Percentiles rank a stretch among this genome's conserved stretches.
These are phyloP conservation scores for Drosophila littoralis DNA, from an alignment of 1,140 invertebrate species.

Conservation along the genomic window DNA sequence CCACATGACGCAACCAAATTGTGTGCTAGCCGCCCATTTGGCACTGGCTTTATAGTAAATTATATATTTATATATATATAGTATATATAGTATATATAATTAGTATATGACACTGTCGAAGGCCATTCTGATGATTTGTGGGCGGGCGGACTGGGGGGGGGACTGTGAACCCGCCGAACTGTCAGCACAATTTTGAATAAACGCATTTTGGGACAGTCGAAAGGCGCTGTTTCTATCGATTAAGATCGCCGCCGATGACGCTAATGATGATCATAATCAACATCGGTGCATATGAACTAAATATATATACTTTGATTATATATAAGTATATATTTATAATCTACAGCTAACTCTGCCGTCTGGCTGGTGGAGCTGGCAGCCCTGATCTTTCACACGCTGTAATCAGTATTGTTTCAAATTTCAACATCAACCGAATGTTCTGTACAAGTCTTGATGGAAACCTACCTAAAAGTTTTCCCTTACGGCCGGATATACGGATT, in stretches of 20 bases:
- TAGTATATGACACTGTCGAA: slow-evolving; percentile 66
- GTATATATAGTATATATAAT: slow-evolving; percentile 5
- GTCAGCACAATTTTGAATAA: slow-evolving; percentile 67
- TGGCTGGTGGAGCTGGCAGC: slow-evolving; percentile 11
- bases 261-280: slow-evolving; percentile 62
- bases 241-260: slow-evolving; percentile 58
- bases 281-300: slow-evolving; percentile 8
- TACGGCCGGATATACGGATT: not conserved
- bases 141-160: slow-evolving; percentile 10
- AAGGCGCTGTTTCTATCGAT: slow-evolving; percentile 65
- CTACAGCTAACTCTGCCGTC: slow-evolving; percentile 31
- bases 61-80: slow-evolving; percentile 25
- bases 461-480: not conserved
- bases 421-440: slow-evolving; percentile 14
- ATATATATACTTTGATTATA: slow-evolving; percentile 16
- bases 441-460: not conserved
- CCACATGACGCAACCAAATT: slow-evolving; percentile 57
- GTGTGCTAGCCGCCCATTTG: slow-evolving; percentile 43
- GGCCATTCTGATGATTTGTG: slow-evolving; percentile 45
- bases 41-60: slow-evolving; percentile 42
- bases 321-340: slow-evolving; percentile 38
- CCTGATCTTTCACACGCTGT: slow-evolving; percentile 42
- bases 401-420: slow-evolving; percentile 38
- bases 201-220: slow-evolving; percentile 66
- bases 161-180: slow-evolving; percentile 37